These are phyloP conservation scores for Cochlearius cochlearius DNA, from an alignment of 2,113 vertebrate species.

Conservation along the genomic window DNA sequence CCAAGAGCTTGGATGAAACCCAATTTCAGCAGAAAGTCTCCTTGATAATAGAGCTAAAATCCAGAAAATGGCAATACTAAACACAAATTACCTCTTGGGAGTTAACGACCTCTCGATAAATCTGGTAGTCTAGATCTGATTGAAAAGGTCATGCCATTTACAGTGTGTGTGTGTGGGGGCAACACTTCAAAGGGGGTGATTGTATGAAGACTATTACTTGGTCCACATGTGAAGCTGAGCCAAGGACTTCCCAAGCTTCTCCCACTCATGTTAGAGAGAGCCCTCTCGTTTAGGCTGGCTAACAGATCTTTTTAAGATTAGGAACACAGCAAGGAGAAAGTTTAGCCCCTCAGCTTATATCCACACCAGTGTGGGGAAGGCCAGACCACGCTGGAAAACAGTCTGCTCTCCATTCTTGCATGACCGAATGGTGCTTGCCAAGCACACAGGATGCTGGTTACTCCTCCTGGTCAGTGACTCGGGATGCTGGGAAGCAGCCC, in stretches of 20 bases:
- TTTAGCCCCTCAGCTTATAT: not conserved
- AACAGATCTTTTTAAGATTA: not conserved
- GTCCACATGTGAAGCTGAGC: not conserved
- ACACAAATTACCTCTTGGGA: not conserved
- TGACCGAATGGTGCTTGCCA: not conserved
- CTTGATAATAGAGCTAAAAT: not conserved
- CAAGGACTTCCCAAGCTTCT: not conserved
- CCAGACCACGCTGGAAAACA: not conserved
- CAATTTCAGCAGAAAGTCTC: not conserved
- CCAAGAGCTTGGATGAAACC: not conserved
- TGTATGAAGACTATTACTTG: not conserved
- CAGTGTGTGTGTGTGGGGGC: too few species aligned
- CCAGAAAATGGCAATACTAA: not conserved
- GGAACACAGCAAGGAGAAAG: not conserved
- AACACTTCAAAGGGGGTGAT: not conserved
- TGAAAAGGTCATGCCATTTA: not conserved
- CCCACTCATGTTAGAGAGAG: not conserved
- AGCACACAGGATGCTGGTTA: fast-evolving
- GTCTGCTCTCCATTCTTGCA: not conserved
- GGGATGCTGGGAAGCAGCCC: not conserved
- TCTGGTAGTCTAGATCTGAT: not conserved
- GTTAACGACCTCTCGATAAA: not conserved
- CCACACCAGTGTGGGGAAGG: not conserved
- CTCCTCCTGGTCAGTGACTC: fast-evolving
- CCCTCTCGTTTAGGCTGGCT: not conserved